Conservation (phyloP, 2,797 vertebrate genomes). For the Ctenopoma kingsleyae region DNA sequence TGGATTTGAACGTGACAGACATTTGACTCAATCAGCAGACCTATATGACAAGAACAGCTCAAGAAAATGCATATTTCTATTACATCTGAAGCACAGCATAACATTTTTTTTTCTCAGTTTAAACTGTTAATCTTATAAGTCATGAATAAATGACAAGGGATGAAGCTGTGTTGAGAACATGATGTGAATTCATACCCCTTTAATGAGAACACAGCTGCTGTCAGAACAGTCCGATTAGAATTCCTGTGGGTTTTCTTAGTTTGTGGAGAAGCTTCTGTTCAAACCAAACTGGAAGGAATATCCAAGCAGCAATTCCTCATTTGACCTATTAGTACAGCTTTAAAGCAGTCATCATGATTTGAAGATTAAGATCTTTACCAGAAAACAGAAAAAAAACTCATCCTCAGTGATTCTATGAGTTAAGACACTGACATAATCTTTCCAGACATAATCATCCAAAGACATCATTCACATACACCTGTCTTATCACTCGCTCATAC, state of each 20-base stretch:
- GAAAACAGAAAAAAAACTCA: no score
- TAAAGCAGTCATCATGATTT: no score
- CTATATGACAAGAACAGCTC: conserved; percentile 31
- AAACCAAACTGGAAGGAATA: no score
- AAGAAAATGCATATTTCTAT: neutral
- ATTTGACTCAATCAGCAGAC: conserved; percentile 39
- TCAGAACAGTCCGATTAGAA: no score
- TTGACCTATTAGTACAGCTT: no score
- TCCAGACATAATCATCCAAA: neutral
- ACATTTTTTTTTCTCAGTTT: neutral
- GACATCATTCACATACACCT: conserved; percentile 9
- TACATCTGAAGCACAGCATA: conserved; percentile 30
- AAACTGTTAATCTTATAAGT: conserved; percentile 34
- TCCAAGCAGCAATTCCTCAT: no score
- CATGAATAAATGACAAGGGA: conserved; percentile 19
- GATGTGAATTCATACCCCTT: conserved; percentile 10
- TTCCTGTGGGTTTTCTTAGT: no score
- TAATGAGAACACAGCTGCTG: no score
- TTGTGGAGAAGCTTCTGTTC: no score
- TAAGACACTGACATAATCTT: conserved; percentile 1
- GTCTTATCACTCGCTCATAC: conserved; percentile 12
- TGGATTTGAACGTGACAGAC: conserved; percentile 37
- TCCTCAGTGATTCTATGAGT: neutral
- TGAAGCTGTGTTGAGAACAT: conserved; percentile 31
- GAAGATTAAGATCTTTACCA: no score